Base-by-base conservation (phyloP, 2,888 invertebrate genomes). In the Digitonthophagus gazella region DNA sequence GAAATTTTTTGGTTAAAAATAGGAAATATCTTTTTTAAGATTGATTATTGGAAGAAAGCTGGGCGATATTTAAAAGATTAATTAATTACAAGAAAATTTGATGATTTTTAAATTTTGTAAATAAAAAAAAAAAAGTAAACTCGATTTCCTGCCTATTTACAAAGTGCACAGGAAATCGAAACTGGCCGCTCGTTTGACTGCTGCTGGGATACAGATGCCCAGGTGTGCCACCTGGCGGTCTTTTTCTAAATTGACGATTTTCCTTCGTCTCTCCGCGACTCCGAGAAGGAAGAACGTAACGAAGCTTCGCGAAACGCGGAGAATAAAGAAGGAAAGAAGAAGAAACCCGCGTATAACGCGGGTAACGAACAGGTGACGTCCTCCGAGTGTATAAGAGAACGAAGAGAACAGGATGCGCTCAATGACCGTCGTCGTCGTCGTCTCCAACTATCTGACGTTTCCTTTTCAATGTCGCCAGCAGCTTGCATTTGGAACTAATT, bases 161-260 rank as follows among this genome's bases (percentile, higher is more conserved):
- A n/a, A n/a, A n/a, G n/a, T n/a, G n/a, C n/a, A n/a, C n/a, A n/a
- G n/a, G n/a, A n/a, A n/a, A n/a, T n/a, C n/a, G n/a, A n/a, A n/a
- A n/a, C n/a, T n/a, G n/a, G 28, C 28, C 11, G 28, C 28, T 6
- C 28, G 28, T 44, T 11, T 11, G 6, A 6, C 28, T 44, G 28
- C 28, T 11, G 28, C 28, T 44, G 28, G 28, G 28, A 44, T 44
- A 44, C 28, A 44, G 28, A 44, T 11, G 28, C 28, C 8, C 28
- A 44, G 28, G 28, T 44, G 28, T 11, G 11, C 28, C 28, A n/a
- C n/a, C n/a, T n/a, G n/a, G n/a, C 28, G 28, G 28, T 61, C 61
- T 61, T 61, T 61, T 61, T 61, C 61, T 61, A 61, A n/a, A 61
- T 61, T 61, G 61, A 61, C 61, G 61, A 61, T 61, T 61, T 61